Conservation (phyloP, 2,888 invertebrate species). For the Epinotia demarniana region DNA sequence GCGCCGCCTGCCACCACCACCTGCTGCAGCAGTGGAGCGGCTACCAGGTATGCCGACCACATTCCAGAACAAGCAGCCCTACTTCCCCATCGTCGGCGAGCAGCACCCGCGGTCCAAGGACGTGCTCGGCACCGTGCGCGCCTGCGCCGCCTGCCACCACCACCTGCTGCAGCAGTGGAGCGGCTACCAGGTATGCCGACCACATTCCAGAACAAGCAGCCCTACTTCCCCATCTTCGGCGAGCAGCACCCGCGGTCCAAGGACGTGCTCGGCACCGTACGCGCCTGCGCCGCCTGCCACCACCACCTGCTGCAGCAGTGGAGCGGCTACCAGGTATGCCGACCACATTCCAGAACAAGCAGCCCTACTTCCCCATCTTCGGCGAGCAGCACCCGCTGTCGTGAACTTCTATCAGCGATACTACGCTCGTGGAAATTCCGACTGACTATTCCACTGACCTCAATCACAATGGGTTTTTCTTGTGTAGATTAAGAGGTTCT, state of each 20-base stretch:
- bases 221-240: slow-evolving; percentile 90
- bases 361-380: slow-evolving; percentile 90
- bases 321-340: slow-evolving; percentile 89
- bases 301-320: slow-evolving; percentile 95
- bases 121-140: slow-evolving; percentile 90
- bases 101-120: slow-evolving; percentile 95
- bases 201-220: slow-evolving; percentile 76
- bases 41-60: slow-evolving; percentile 83
- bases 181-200: slow-evolving; percentile 85
- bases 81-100: slow-evolving; percentile 90
- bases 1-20: slow-evolving; percentile 93
- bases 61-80: slow-evolving; percentile 83
- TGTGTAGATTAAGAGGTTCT: too few species aligned
- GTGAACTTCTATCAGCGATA: not conserved
- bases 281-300: slow-evolving; percentile 93
- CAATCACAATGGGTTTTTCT: too few species aligned
- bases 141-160: slow-evolving; percentile 93
- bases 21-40: slow-evolving; percentile 95
- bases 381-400: slow-evolving; percentile 93
- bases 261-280: slow-evolving; percentile 91
- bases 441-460: too few species aligned
- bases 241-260: slow-evolving; percentile 94
- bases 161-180: slow-evolving; percentile 96
- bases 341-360: slow-evolving; percentile 69
- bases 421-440: too few species aligned